Conservation (phyloP, 2,888 invertebrate genomes). For the Labia minor region DNA sequence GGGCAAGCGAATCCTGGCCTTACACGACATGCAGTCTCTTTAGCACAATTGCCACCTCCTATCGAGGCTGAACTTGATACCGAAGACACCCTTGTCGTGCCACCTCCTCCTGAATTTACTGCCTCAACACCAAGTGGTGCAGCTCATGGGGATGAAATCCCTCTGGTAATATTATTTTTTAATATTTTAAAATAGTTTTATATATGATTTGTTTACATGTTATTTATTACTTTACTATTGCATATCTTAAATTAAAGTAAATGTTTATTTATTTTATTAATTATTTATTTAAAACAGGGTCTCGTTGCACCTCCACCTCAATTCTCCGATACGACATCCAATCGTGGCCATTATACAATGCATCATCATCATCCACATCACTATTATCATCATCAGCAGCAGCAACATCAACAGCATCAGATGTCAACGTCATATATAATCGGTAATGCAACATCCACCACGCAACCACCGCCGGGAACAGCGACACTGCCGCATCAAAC, state of each 20-base stretch:
- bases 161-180: neutral
- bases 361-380: neutral
- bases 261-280: too few relatives aligned
- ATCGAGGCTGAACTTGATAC: conserved; percentile 57
- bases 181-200: too few relatives aligned
- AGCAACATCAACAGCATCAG: neutral
- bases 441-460: conserved; percentile 27
- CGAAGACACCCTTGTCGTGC: conserved; percentile 47
- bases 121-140: conserved; percentile 35
- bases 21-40: conserved; percentile 58
- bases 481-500: conserved; percentile 28
- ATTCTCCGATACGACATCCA: conserved; percentile 64
- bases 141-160: conserved; percentile 30
- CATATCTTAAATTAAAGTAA: too few relatives aligned
- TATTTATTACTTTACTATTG: too few relatives aligned
- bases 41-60: conserved; percentile 72
- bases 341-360: conserved; percentile 30
- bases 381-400: too few relatives aligned
- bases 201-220: too few relatives aligned
- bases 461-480: conserved; percentile 29
- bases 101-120: conserved; percentile 48
- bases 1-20: conserved; percentile 30
- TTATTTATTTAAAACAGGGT: neutral
- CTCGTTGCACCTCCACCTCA: conserved; percentile 73
- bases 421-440: conserved; percentile 16